Evolutionary conservation across 1,140 invertebrate species (phyloP), one percentile per base, ranked within the genome.

Genomic region (Philopotamus ludificatus): DNA sequence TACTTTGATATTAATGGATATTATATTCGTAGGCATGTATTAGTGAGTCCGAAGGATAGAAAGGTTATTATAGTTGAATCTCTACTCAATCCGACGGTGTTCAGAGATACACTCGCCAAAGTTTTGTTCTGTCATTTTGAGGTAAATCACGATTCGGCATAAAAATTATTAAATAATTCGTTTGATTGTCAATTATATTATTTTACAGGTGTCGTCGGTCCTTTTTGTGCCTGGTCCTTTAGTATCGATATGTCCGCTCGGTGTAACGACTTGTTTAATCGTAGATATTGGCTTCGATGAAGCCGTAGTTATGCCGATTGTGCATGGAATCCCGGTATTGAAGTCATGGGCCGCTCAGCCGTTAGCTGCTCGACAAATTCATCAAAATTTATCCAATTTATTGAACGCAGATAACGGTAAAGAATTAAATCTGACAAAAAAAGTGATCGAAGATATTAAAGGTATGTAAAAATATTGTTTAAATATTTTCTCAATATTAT

Each of bases 121-220:
- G 94, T 97, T 12, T 81, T 98, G 8, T 98, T 95, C 74, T 82
- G 84, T 44, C 94, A 98, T 76, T 98, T 91, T 82, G 94, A 97
- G 86, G 92, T 95, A 72, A 82, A 7, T 34, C 12, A 34, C 28
- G 4, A 34, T 7, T 34, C 4, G 28, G 12, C 4, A 53, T 53
- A 23, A 53, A 16, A 53, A 53, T 60, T 25, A 16, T 4, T 23
- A 34, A 62, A 62, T 62, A 50, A 20, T 21, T 49, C n/a, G 26
- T 25, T 7, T 60, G n/a, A 34, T 34, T 7, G 12, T 34, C n/a
- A 23, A 28, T 47, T 49, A 41, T 7, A 49, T 3, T n/a, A 2
- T 44, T 34, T 44, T 47, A 21, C 22, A 70, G 68, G 68, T 88
- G 39, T 81, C 85, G 0, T 87, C 86, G 1, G 75, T 91, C 21